These are phyloP conservation scores for Eretmochelys imbricata DNA, from an alignment of 2,113 vertebrate genomes.

Conservation along the genomic window DNA sequence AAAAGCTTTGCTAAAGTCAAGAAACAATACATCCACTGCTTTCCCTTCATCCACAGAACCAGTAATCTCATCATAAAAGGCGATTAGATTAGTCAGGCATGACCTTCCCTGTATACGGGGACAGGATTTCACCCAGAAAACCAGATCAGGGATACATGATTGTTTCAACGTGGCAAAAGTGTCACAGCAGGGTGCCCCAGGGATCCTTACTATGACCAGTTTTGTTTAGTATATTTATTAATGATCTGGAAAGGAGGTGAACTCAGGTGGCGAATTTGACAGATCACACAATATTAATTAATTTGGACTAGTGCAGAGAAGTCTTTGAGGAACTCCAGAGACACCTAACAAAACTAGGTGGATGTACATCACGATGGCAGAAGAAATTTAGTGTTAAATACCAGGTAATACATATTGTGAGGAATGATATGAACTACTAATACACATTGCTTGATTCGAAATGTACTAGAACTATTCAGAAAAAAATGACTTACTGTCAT, in stretches of 20 bases:
- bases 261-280: not conserved
- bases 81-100: no score
- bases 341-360: not conserved
- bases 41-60: no score
- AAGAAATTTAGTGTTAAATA: not conserved
- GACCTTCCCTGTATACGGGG: no score
- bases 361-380: not conserved
- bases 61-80: no score
- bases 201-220: not conserved
- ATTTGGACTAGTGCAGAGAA: not conserved
- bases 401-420: not conserved
- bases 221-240: not conserved
- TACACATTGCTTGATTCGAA: not conserved
- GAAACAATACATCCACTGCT: no score
- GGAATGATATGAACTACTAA: not conserved
- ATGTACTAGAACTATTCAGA: not conserved
- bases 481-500: not conserved
- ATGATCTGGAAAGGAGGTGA: not conserved
- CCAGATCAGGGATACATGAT: not conserved
- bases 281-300: not conserved
- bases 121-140: not conserved
- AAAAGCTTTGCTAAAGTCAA: no score
- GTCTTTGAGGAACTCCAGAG: not conserved
- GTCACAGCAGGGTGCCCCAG: not conserved
- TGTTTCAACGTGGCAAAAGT: not conserved